Evolutionary conservation across 2,113 vertebrate species (phyloP), one percentile per base, ranked within the genome.

Genomic region (Dromaius novaehollandiae): DNA sequence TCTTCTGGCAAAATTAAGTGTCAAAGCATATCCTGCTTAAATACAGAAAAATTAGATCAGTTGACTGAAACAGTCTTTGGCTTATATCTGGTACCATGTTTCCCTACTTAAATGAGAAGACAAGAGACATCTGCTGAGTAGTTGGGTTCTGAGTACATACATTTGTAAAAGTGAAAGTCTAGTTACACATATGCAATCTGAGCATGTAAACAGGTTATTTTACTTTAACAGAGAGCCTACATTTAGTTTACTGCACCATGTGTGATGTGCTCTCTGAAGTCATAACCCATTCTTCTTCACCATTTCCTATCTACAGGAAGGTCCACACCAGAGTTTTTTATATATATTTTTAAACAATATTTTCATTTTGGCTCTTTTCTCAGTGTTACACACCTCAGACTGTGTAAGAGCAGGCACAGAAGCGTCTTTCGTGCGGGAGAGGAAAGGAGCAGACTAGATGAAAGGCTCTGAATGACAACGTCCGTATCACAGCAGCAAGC

Each of bases 401-500:
- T 82, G 84, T n/a, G 55, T 74, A 84, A 86, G 84, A 92, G 50
- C 74, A 92, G 93, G 68, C 19, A 56, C 16, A 80, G 26, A 50
- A 82, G 19, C 69, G 21, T 6, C 63, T 96, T 93, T 56, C 90
- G 11, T 77, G 46, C n/a, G 55, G 73, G 65, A 96, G 30, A 92
- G 32, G 38, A 34, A 94, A 86, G 46, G 34, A 88, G 58, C 34
- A 25, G 95, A 56, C n/a, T 36, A 82, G 53, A 85, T 66, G 24
- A 91, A 71, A 95, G 90, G 82, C 69, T 78, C 85, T 91, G 85
- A 92, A 93, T 63, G 82, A 80, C 53, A 78, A 81, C 58, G 87
- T 82, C 93, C 81, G 83, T 82, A 93, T 74, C 81, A 63, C 58
- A 92, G 78, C 81, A 96, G 86, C 73, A 87, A 75, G 93, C 96